Base-by-base conservation (phyloP, 2,113 vertebrate species). In the Cranoglanis bouderius region DNA sequence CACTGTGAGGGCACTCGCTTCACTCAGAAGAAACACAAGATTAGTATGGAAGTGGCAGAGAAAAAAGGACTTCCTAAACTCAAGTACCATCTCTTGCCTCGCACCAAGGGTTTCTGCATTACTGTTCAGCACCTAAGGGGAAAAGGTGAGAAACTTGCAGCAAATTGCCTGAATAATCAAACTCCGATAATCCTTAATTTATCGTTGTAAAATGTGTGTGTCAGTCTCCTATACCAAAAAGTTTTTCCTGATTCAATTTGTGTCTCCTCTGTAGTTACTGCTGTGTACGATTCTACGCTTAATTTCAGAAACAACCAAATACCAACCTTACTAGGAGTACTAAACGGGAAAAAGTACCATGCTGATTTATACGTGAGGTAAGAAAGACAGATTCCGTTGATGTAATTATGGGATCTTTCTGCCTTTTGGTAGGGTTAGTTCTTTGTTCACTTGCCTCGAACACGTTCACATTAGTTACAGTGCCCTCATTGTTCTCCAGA, bases 1-100 rank as follows among this genome's bases (percentile, higher is more conserved):
- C 96, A 96, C 90, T 99, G 98, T 1, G 98, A 99, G 92, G 98
- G 98, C 88, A 99, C 98, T 0, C 97, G 98, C 53, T 97, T 99
- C 94, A 99, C 98, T 0, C 95, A 96, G 85, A 96, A 98, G 95
- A 99, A 99, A 90, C 98, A 98, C 90, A 93, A 96, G 92, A 94
- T 98, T 93, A 99, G 98, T 94, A 99, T 99, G 98, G 95, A 98
- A 93, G 98, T 99, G 86, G 98, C 98, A 0, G 96, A 97, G 90
- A 96, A 96, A 90, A 99, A 99, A 95, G 97, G 98, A 80, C 94
- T 99, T 81, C 97, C 98, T 74, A 95, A 97, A 92, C 97, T 99
- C 74, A 99, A 98, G 93, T 93, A 99, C 91, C 98, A 99, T 89
- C 96, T 99, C 13, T 94, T 99, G 90, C 98, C 98, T 0, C 96